These are phyloP conservation scores for Ochotona princeps DNA, from an alignment of 2,113 vertebrate genomes.

Conservation along the genomic window DNA sequence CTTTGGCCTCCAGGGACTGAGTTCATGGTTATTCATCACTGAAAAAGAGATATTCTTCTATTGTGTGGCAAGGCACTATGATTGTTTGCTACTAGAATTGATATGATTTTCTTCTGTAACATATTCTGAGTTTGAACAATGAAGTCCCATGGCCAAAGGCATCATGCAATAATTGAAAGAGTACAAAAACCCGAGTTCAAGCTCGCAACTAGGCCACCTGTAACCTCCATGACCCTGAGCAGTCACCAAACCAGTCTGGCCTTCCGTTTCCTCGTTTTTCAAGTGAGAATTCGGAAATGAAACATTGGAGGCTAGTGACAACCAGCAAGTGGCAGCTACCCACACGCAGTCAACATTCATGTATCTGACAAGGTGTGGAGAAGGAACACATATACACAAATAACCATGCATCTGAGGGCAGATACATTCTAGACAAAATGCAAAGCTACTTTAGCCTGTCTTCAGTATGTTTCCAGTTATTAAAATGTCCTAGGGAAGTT, in stretches of 20 bases:
- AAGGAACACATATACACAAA: not conserved
- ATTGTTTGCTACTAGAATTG: not conserved
- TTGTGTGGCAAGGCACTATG: not conserved
- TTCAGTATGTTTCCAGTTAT: slow-evolving; percentile 32
- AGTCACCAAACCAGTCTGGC: not conserved
- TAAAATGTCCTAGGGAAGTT: slow-evolving; percentile 10
- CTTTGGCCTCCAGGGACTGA: not conserved
- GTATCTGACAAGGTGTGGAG: not conserved
- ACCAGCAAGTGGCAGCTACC: not conserved
- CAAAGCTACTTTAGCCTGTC: slow-evolving; percentile 24
- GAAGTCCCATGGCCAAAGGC: not conserved
- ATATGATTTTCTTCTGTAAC: not conserved
- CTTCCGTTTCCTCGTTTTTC: not conserved
- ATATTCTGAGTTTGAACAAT: not conserved
- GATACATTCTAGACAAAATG: slow-evolving; percentile 20
- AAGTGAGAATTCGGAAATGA: not conserved
- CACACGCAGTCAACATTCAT: not conserved
- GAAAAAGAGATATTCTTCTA: not conserved
- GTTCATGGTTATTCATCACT: not conserved
- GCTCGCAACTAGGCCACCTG: not conserved
- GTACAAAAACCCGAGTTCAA: not conserved
- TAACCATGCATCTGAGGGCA: not conserved
- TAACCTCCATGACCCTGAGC: not conserved
- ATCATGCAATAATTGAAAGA: not conserved
- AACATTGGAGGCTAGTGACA: not conserved